Conservation (phyloP, 2,113 vertebrate species). For the Pachyramphus minor region DNA sequence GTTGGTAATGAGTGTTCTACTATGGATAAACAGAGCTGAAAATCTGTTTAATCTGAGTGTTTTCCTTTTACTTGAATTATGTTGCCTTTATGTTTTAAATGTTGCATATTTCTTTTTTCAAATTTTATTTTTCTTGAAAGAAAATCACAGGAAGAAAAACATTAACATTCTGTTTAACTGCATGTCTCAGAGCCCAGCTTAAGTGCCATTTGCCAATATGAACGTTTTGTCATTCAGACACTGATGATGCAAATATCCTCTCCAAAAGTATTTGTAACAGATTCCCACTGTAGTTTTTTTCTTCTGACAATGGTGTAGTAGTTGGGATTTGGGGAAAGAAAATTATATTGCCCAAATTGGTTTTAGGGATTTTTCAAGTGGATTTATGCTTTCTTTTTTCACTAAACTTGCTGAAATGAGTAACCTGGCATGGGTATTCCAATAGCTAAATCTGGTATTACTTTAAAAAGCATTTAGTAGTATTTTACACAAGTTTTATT, state of each 20-base stretch:
- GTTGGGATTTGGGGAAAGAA: background rate
- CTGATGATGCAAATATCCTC: background rate
- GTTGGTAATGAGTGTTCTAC: background rate
- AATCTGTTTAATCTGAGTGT: background rate
- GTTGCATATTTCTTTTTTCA: background rate
- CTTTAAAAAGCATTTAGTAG: background rate
- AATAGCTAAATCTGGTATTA: background rate
- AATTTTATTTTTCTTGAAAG: background rate
- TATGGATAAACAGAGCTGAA: background rate
- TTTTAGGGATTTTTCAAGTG: background rate
- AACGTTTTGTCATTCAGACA: background rate
- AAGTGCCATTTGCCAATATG: background rate
- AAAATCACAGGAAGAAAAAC: background rate
- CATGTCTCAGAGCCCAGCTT: background rate
- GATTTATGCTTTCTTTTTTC: background rate
- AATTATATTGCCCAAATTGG: background rate
- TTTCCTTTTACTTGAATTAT: background rate
- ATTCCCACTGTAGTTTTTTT: background rate
- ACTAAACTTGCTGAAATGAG: background rate
- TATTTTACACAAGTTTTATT: background rate
- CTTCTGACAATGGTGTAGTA: background rate
- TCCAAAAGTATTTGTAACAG: background rate
- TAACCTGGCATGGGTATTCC: background rate
- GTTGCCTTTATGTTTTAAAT: background rate
- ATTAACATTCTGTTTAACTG: background rate